Evolutionary conservation across 2,113 vertebrate species (phyloP).

Genomic region (Anthoscopus minutus): DNA sequence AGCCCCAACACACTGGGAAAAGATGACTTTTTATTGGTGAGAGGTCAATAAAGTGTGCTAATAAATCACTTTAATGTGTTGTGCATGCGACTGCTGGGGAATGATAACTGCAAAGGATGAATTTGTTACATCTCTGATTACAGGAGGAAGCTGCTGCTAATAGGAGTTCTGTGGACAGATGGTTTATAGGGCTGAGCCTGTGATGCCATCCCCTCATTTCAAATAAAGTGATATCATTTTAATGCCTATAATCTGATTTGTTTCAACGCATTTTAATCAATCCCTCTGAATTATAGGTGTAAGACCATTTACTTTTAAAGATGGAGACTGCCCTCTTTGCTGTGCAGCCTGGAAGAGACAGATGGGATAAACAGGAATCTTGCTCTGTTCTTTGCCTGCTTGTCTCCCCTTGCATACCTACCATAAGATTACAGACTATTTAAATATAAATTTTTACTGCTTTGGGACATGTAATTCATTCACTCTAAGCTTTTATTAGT

Average conservation of each 20-base stretch:
- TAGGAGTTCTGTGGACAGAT: neutral
- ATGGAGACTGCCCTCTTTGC: neutral
- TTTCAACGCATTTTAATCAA: neutral
- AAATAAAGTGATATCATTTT: neutral
- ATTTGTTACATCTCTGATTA: neutral
- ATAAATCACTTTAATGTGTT: neutral
- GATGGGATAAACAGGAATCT: neutral
- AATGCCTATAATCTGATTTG: neutral
- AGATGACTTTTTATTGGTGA: neutral
- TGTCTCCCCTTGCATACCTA: neutral
- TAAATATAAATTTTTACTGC: neutral
- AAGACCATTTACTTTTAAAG: neutral
- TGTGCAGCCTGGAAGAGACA: neutral
- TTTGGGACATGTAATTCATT: neutral
- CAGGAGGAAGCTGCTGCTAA: neutral
- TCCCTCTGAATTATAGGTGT: neutral
- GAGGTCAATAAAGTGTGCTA: neutral
- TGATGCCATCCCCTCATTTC: neutral
- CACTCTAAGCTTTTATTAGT: neutral
- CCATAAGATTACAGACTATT: neutral
- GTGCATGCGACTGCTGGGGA: neutral
- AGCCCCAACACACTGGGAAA: neutral
- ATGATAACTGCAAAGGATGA: neutral
- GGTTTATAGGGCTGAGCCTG: neutral
- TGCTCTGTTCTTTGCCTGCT: neutral